Evolutionary conservation across 2,888 invertebrate genomes (phyloP).

Genomic region (Acronicta leporina): DNA sequence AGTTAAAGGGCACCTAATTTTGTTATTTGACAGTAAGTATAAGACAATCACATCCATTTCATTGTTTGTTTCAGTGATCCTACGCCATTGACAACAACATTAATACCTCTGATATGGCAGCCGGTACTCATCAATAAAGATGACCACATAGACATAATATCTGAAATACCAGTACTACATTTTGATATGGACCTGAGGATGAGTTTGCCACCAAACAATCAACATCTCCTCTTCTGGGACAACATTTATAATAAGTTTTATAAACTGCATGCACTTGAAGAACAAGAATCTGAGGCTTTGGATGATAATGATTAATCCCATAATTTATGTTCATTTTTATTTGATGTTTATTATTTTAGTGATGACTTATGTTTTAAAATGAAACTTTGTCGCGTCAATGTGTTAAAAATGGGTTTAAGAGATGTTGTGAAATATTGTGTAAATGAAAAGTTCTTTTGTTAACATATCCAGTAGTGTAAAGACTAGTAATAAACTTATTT

Average conservation of each 20-base stretch:
- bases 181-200: slow-evolving; percentile 62
- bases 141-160: slow-evolving; percentile 52
- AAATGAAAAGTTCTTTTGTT: slow-evolving; percentile 12
- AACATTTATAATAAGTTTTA: slow-evolving; percentile 76
- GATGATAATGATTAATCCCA: slow-evolving; percentile 34
- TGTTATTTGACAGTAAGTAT: background rate
- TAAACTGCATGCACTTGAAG: slow-evolving; percentile 52
- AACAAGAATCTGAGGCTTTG: slow-evolving; percentile 27
- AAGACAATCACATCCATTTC: background rate
- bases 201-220: slow-evolving; percentile 53
- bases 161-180: slow-evolving; percentile 61
- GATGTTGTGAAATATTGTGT: slow-evolving; percentile 9
- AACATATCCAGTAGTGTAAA: background rate
- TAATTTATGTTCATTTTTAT: too few species aligned
- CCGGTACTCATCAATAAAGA: slow-evolving; percentile 56
- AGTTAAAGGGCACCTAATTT: too few species aligned
- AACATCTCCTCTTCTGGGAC: slow-evolving; percentile 76
- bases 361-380: too few species aligned
- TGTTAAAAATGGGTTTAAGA: too few species aligned
- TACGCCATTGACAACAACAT: slow-evolving; percentile 74
- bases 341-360: too few species aligned
- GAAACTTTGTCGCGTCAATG: too few species aligned
- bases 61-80: slow-evolving; percentile 73
- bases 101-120: slow-evolving; percentile 77
- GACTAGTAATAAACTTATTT: background rate